Evolutionary conservation across 2,888 invertebrate genomes (phyloP).

Genomic region (Allygus modestus): DNA sequence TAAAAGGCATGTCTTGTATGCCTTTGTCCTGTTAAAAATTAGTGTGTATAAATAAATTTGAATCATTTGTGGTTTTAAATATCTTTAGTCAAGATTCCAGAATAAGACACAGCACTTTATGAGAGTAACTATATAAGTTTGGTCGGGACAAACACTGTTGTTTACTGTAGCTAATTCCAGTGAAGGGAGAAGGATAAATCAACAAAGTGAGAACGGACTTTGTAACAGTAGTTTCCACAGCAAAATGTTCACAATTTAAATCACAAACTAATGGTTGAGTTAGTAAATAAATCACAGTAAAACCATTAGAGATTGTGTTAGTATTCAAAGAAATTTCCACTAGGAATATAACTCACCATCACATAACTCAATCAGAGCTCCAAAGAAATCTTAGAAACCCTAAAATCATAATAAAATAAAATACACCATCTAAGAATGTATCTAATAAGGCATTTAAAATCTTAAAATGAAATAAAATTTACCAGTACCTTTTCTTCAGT

Average conservation of each 20-base stretch:
- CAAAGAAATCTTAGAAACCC: slow-evolving; percentile 35
- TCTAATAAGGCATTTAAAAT: background rate
- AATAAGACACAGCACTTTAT: too few species aligned
- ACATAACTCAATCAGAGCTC: slow-evolving; percentile 10
- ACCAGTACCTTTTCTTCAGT: background rate
- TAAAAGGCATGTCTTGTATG: too few species aligned
- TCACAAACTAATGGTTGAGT: background rate
- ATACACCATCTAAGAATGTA: background rate
- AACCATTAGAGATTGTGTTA: background rate
- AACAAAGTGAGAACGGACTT: slow-evolving; percentile 3
- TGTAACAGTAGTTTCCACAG: background rate
- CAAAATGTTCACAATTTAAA: background rate
- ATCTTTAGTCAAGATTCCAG: too few species aligned
- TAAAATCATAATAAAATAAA: slow-evolving; percentile 38
- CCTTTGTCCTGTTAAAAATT: too few species aligned
- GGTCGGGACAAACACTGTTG: too few species aligned
- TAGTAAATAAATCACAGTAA: background rate
- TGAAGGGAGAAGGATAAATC: too few species aligned
- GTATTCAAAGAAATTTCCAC: background rate
- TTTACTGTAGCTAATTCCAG: too few species aligned
- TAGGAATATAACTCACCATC: slow-evolving; percentile 34
- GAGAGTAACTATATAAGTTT: too few species aligned
- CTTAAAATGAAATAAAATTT: background rate
- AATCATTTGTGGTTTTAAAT: too few species aligned
- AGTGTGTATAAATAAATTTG: too few species aligned